Percentiles rank a stretch among this genome's conserved stretches.
These are phyloP conservation scores for Lerista edwardsae DNA, from an alignment of 2,797 vertebrate species.

Conservation along the genomic window DNA sequence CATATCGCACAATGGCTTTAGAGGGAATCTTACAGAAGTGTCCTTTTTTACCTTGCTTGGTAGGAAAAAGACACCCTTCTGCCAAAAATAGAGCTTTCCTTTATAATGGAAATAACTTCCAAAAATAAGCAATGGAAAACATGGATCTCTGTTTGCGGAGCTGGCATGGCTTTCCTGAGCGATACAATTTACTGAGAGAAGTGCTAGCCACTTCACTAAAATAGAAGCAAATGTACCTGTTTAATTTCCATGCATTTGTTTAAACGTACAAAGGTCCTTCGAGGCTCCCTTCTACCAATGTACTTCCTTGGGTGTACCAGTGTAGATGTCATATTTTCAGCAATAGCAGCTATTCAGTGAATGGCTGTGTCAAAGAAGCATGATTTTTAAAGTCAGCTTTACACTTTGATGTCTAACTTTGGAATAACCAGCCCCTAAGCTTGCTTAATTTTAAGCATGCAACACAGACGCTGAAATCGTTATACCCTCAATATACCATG, in stretches of 20 bases:
- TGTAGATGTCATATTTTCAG: background rate
- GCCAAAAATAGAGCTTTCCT: slow-evolving; percentile 27
- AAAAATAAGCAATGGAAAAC: slow-evolving; percentile 21
- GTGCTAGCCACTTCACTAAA: background rate
- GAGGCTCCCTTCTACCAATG: background rate
- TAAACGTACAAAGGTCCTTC: background rate
- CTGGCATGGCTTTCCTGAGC: background rate
- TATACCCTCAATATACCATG: rapidly evolving
- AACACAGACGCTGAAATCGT: background rate
- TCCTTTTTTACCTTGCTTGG: slow-evolving; percentile 38
- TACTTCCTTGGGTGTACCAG: background rate
- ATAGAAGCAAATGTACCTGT: background rate
- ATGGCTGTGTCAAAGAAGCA: background rate
- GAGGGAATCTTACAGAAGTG: slow-evolving; percentile 5
- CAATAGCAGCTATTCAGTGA: slow-evolving; percentile 1
- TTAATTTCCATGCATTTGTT: background rate
- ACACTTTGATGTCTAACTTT: slow-evolving; percentile 18
- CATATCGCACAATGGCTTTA: background rate
- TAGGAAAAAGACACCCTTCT: slow-evolving; percentile 42
- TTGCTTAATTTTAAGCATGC: rapidly evolving
- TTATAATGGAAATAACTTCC: slow-evolving; percentile 29
- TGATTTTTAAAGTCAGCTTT: background rate
- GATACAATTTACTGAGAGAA: background rate
- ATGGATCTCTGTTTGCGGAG: background rate
- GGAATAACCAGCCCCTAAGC: background rate